These are phyloP conservation scores for Paratilapia polleni DNA, from an alignment of 2,113 vertebrate species.

Conservation along the genomic window DNA sequence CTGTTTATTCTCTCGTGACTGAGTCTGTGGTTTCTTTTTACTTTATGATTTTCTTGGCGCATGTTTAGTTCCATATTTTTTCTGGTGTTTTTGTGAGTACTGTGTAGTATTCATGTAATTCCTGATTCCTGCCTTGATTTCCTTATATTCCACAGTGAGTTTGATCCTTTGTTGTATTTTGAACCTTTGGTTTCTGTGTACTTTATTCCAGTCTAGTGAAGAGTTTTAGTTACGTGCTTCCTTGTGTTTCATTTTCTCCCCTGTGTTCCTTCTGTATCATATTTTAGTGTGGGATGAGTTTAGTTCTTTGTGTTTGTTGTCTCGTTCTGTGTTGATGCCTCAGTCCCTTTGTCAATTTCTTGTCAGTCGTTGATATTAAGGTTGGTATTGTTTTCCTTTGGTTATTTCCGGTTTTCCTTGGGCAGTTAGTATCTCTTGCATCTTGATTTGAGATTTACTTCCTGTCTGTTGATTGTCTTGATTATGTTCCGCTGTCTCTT, in stretches of 20 bases:
- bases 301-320: not conserved
- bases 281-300: no score
- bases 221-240: not conserved
- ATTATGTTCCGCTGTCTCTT: not conserved
- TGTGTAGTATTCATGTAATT: no score
- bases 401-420: not conserved
- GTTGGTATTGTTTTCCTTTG: not conserved
- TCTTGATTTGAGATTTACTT: not conserved
- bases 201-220: not conserved
- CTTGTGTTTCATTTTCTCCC: not conserved
- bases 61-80: no score
- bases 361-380: fast-evolving
- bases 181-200: not conserved
- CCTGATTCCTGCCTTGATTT: no score
- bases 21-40: no score
- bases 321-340: not conserved
- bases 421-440: not conserved
- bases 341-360: not conserved
- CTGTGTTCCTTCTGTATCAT: no score
- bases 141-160: not conserved
- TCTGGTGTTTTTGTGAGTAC: no score
- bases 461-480: not conserved
- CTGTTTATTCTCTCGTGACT: no score
- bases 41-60: no score
- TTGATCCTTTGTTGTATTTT: not conserved